These are phyloP conservation scores for Eugnorisma glareosa DNA, from an alignment of 2,888 invertebrate genomes.

Conservation along the genomic window DNA sequence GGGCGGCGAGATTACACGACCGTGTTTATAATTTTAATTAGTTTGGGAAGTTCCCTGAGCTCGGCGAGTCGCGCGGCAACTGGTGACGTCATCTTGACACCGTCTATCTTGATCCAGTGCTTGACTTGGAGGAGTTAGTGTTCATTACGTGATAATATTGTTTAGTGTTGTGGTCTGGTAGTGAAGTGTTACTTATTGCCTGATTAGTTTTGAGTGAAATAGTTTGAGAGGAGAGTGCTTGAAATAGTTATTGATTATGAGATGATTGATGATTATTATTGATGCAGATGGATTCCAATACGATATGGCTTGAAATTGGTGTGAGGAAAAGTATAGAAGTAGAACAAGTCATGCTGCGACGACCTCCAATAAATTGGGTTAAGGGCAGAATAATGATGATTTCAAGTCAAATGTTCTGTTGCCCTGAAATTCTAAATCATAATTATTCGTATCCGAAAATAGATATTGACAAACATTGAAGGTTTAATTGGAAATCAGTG, in stretches of 20 bases:
- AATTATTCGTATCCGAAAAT: slow-evolving; percentile 12
- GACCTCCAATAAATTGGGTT: not conserved
- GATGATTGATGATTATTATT: not conserved
- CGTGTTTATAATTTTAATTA: slow-evolving; percentile 79
- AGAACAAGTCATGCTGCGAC: not conserved
- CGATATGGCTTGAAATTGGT: not conserved
- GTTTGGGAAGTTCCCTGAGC: slow-evolving; percentile 64
- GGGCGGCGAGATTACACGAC: slow-evolving; percentile 68
- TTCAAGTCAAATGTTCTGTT: not conserved
- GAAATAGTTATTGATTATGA: not conserved
- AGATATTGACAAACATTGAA: slow-evolving; percentile 29
- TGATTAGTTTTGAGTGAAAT: not conserved
- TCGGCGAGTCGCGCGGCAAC: slow-evolving; percentile 31
- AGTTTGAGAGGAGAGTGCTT: not conserved
- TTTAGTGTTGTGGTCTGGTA: not conserved
- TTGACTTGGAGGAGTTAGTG: slow-evolving; percentile 50
- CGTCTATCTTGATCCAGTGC: slow-evolving; percentile 63
- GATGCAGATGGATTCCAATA: not conserved
- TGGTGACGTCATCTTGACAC: slow-evolving; percentile 56
- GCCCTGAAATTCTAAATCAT: not conserved
- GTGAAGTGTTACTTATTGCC: not conserved
- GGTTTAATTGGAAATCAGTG: slow-evolving; percentile 58
- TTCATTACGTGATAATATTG: slow-evolving; percentile 43
- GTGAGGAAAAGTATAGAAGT: not conserved
- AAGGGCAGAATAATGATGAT: not conserved